Base-by-base conservation (phyloP, 37 sponge, comb jelly and placozoan species). In the Dysidea cf. avara region DNA sequence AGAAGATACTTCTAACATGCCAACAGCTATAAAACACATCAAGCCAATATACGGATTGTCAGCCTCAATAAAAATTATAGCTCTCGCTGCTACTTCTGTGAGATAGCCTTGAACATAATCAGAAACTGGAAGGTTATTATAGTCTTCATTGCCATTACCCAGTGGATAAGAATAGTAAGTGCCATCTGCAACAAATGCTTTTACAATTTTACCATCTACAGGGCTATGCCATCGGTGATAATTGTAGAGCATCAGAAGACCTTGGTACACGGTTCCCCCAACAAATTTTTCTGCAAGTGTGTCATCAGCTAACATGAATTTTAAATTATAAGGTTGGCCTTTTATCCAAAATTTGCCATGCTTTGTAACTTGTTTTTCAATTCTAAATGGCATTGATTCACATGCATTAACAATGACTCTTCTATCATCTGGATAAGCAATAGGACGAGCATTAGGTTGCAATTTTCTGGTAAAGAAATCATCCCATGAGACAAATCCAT, bases 161-260 rank as follows among this genome's bases (percentile, higher is more conserved):
- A 30, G 53, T 7, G 60, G 21, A 11, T 58, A 25, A 7, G 60
- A 58, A 18, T 18, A 58, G 60, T 14, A 58, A 9, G 9, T 58
- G n/a, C 60, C 60, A 7, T 7, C 16, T 14, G 12, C 21, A 58
- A 58, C 17, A 30, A 28, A 58, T 18, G 60, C 11, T 30, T 58
- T 58, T 28, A n/a, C n/a, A n/a, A n/a, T n/a, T n/a, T n/a, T n/a
- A n/a, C n/a, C n/a, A n/a, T n/a, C n/a, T n/a, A n/a, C n/a, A n/a
- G n/a, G n/a, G n/a, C n/a, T n/a, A n/a, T n/a, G n/a, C n/a, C n/a
- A n/a, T n/a, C n/a, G n/a, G 25, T 30, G 33, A 79, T 33, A 71
- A 46, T 79, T 71, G 54, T 79, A 79, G n/a, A n/a, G n/a, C n/a
- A n/a, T 79, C 53, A 79, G 80, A 29, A 70, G 61, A 1, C 71